Conservation (phyloP, 2,797 vertebrate genomes). For the Todus mexicanus region DNA sequence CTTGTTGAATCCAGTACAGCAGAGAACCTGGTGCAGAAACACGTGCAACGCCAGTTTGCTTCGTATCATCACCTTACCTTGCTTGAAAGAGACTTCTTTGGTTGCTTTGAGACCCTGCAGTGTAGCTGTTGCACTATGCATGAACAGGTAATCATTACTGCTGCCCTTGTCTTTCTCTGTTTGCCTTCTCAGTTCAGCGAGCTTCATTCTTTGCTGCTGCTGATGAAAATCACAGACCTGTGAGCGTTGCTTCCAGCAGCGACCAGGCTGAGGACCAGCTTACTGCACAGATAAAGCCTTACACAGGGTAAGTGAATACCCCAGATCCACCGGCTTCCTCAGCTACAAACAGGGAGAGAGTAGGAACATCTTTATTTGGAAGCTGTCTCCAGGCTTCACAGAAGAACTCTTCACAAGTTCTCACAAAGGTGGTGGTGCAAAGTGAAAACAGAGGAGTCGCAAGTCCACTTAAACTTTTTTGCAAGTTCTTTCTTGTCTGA, state of each 20-base stretch:
- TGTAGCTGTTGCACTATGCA: neutral
- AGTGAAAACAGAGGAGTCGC: neutral
- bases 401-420: neutral
- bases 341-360: neutral
- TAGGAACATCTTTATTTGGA: neutral
- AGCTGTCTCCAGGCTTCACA: neutral
- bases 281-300: conserved; percentile 81
- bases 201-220: conserved; percentile 88
- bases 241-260: conserved; percentile 79
- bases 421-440: neutral
- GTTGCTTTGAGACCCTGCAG: neutral
- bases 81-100: neutral
- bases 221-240: conserved; percentile 84
- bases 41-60: neutral
- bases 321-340: neutral
- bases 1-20: neutral
- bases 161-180: neutral
- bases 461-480: neutral
- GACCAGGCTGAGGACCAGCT: conserved; percentile 89
- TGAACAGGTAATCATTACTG: neutral
- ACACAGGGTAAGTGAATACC: conserved; percentile 79
- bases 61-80: neutral
- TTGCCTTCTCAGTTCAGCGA: conserved; percentile 84
- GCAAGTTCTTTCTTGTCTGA: neutral
- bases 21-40: neutral